Evolutionary conservation across 2,888 invertebrate species (phyloP), one percentile per base, ranked within the genome.

Genomic region (Cyrtodaria siliqua): DNA sequence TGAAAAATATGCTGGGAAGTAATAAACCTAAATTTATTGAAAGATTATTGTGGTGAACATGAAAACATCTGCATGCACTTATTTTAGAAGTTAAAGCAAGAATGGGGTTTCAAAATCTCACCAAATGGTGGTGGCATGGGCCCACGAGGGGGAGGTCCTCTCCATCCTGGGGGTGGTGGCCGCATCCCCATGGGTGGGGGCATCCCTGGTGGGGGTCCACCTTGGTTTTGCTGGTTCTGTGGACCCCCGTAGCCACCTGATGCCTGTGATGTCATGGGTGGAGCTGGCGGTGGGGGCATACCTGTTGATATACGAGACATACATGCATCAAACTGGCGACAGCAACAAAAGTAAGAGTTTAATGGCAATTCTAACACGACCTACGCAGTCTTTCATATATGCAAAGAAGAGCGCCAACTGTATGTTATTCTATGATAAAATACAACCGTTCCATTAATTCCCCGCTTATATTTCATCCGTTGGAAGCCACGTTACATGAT

Each of bases 141-240:
- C 62, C 88, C 78, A 14, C 77, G 64, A 0, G 88, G 90, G 27
- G 88, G 87, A 23, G 90, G 90, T n/a, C 89, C 90, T 74, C 88
- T 85, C 89, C 90, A 89, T 18, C 89, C 89, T 40, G 88, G 89
- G n/a, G 90, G 86, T 53, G 86, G 86, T 0, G 85, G 87, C 49
- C 85, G 60, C 86, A 89, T 89, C 24, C 89, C 89, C 18, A 87
- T 87, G 44, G 73, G 70, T 27, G 79, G 69, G 20, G 72, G 63
- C 29, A 62, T 59, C 24, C 72, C 73, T 52, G 81, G 76, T 29
- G 76, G 76, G 23, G 33, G 33, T 33, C 68, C 33, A 33, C 33
- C 33, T 33, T 33, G 33, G 12, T 33, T 33, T 33, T 4, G 12
- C 33, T 33, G 33, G 33, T 33, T 33, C 33, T 33, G 33, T 12